These are phyloP conservation scores for Limnephilus marmoratus DNA, from an alignment of 2,888 invertebrate genomes.

Conservation along the genomic window DNA sequence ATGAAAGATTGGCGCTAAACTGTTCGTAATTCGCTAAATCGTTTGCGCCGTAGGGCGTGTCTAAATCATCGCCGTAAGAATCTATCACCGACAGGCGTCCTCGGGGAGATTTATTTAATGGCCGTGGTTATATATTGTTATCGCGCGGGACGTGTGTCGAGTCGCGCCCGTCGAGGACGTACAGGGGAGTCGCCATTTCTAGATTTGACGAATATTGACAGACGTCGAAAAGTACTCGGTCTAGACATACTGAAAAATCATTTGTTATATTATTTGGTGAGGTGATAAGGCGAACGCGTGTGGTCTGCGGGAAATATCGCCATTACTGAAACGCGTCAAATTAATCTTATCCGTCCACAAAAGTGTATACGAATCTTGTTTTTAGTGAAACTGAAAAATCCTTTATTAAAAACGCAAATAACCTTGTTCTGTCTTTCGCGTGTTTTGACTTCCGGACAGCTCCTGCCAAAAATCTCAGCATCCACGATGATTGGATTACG, in stretches of 20 bases:
- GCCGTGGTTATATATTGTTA: slow-evolving; percentile 49
- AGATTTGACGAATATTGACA: slow-evolving; percentile 86
- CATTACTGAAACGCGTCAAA: not conserved
- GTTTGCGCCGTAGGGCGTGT: slow-evolving; percentile 79
- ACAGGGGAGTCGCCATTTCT: slow-evolving; percentile 83
- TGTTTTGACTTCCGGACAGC: slow-evolving; percentile 57
- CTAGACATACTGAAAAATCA: slow-evolving; percentile 61
- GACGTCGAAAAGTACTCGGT: slow-evolving; percentile 71
- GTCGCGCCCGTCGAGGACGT: slow-evolving; percentile 19
- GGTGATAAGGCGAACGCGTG: slow-evolving; percentile 70
- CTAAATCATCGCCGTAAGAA: slow-evolving; percentile 72
- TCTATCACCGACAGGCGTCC: slow-evolving; percentile 53
- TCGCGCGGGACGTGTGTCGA: slow-evolving; percentile 54
- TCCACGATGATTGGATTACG: slow-evolving; percentile 54
- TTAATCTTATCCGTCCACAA: slow-evolving; percentile 35
- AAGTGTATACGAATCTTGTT: slow-evolving; percentile 65
- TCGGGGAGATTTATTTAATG: slow-evolving; percentile 52
- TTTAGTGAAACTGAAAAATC: slow-evolving; percentile 70
- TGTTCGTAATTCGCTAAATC: slow-evolving; percentile 70
- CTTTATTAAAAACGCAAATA: slow-evolving; percentile 66
- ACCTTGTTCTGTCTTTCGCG: slow-evolving; percentile 62
- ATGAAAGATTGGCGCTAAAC: slow-evolving; percentile 66
- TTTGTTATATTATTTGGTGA: slow-evolving; percentile 59
- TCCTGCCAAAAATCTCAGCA: slow-evolving; percentile 54
- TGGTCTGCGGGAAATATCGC: slow-evolving; percentile 73